Base-by-base conservation (phyloP, 2,113 vertebrate genomes). In the Mesoclemmys tuberculata region DNA sequence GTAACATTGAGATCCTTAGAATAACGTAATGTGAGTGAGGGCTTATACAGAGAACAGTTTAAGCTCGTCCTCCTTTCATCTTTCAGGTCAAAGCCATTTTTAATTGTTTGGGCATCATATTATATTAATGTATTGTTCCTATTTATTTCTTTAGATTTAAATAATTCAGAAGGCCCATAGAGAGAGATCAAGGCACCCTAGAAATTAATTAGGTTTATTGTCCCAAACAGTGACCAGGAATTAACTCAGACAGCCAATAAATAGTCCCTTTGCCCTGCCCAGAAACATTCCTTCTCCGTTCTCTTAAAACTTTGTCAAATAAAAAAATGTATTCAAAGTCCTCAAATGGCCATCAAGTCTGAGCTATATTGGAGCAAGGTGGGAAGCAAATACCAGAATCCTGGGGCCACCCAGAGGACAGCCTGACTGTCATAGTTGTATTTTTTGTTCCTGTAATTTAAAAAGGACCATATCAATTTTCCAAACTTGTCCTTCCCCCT, bases 201-300 rank as follows among this genome's bases (percentile, higher is more conserved):
- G n/a, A 9, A 56, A 80, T 61, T 11, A 87, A 51, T 5, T 38
- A 80, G 7, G 29, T 44, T 2, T 35, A 35, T 11, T 14, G 21
- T 64, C 13, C 35, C 29, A 64, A 16, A 14, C 2, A 12, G 10
- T 64, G 2, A 84, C 41, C 22, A 3, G 41, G 78, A 41, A 85
- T 10, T 79, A 5, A 87, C 77, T 61, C 31, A 84, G 3, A 27
- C 16, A 91, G 89, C 52, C 38, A 86, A 7, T 41, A 41, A 74
- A 44, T 10, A 12, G 3, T 11, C 0, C 0, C 44, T 1, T 18
- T 48, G 11, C 52, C 1, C 78, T 88, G 80, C 22, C 8, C 16
- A 55, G n/a, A 74, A 8, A 55, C 2, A 35, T 90, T 0, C 75
- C 48, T 11, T 92, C 16, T 80, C 55, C 7, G 12, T 10, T 88